A percentile compares a stretch with the other conserved stretches of the same genome.
phyloP scores from a whole-genome alignment of 2,888 invertebrate genomes.

The Gortyna flavago region DNA sequence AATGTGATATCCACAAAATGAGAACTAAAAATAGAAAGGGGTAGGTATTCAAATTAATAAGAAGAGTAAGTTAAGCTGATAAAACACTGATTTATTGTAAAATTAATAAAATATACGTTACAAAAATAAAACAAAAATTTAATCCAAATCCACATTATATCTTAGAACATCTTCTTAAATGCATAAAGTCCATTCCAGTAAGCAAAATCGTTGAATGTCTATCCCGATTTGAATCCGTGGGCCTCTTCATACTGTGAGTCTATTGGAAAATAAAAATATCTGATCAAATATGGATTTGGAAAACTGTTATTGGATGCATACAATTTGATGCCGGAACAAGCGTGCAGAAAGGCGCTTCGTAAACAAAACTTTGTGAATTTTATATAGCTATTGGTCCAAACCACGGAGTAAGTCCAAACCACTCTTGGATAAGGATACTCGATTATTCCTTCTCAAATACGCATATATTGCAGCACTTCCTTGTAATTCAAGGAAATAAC shows the following conservation, averaged over 20 bases:
- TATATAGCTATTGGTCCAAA: constrained; percentile 19
- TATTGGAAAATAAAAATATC: constrained; percentile 83
- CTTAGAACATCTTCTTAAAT: constrained; percentile 82
- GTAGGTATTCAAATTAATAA: constrained; percentile 53
- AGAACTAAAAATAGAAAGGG: constrained; percentile 15
- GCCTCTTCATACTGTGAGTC: constrained; percentile 88
- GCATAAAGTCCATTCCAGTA: constrained; percentile 78
- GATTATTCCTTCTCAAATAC: constrained; percentile 14
- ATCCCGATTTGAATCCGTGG: constrained; percentile 74
- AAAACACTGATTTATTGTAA: constrained; percentile 82
- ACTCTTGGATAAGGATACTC: neutral
- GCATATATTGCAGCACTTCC: neutral
- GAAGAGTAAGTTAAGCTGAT: constrained; percentile 76
- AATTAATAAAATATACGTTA: constrained; percentile 68
- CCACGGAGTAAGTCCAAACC: constrained; percentile 8
- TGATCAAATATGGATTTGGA: constrained; percentile 88
- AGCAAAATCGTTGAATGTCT: constrained; percentile 72
- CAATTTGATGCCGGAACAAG: constrained; percentile 49
- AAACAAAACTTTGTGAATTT: constrained; percentile 35
- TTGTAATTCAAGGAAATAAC: neutral
- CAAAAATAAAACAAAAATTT: constrained; percentile 78
- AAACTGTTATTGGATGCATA: constrained; percentile 61
- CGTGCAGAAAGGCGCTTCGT: constrained; percentile 56
- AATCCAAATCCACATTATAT: constrained; percentile 85
- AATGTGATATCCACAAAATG: constrained; percentile 7